Evolutionary conservation across 2,113 vertebrate species (phyloP).

Genomic region (Electrona antarctica): DNA sequence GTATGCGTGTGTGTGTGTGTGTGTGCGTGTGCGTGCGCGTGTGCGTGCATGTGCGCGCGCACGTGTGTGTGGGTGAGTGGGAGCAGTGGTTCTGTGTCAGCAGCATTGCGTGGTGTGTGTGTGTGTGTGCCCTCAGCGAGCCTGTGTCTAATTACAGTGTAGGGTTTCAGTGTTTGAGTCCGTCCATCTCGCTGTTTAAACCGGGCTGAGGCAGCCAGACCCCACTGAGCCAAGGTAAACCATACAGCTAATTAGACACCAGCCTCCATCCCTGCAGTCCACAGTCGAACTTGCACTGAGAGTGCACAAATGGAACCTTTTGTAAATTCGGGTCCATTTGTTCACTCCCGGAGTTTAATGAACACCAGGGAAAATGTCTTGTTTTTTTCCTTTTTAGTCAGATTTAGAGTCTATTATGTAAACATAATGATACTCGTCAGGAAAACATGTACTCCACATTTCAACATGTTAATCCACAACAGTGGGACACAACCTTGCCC

Average conservation of each 20-base stretch:
- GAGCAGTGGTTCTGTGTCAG: conserved; percentile 8
- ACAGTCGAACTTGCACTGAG: too few species aligned
- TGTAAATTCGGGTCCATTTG: too few species aligned
- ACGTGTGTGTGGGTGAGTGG: conserved; percentile 41
- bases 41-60: conserved; percentile 28
- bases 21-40: neutral
- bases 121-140: conserved; percentile 67
- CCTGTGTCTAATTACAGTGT: conserved; percentile 78
- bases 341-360: too few species aligned
- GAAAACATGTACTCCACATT: too few species aligned
- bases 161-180: conserved; percentile 74
- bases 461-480: too few species aligned
- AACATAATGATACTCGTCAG: too few species aligned
- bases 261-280: conserved; percentile 63
- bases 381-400: too few species aligned
- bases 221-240: conserved; percentile 79
- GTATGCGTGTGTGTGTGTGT: neutral
- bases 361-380: too few species aligned
- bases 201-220: conserved; percentile 69
- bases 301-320: too few species aligned
- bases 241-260: conserved; percentile 78
- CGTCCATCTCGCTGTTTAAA: conserved; percentile 79
- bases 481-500: too few species aligned
- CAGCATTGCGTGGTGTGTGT: conserved; percentile 14
- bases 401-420: too few species aligned